Percentiles rank a stretch among this genome's conserved stretches.
phyloP scores from a whole-genome alignment of 2,113 vertebrate species.

The Hippocampus barbouri region DNA sequence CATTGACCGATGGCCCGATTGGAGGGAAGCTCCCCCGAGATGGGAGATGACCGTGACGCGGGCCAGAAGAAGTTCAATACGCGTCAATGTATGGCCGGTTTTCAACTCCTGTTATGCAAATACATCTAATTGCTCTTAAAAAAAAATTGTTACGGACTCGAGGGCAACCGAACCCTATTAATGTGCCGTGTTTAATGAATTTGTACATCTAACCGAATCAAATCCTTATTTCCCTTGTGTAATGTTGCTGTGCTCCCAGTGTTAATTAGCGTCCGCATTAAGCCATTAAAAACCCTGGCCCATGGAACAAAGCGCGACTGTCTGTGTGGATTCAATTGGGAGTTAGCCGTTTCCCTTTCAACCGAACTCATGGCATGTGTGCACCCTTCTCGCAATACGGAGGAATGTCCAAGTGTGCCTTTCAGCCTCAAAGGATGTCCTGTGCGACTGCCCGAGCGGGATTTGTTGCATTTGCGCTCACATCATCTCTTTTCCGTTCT shows the following conservation, averaged over 20 bases:
- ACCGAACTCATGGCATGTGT: slow-evolving; percentile 16
- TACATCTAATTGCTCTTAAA: background rate
- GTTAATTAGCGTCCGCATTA: background rate
- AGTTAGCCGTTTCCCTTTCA: slow-evolving; percentile 10
- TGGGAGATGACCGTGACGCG: slow-evolving; percentile 19
- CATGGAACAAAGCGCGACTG: background rate
- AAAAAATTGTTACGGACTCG: background rate
- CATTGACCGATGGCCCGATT: background rate
- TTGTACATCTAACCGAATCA: background rate
- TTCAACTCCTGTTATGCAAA: background rate
- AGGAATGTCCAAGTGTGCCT: background rate
- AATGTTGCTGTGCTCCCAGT: background rate
- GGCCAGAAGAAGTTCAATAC: background rate
- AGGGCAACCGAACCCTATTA: background rate
- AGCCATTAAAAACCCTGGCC: background rate
- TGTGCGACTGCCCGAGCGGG: background rate
- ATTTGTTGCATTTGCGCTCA: background rate
- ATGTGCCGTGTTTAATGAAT: background rate
- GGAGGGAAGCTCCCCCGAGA: slow-evolving; percentile 17
- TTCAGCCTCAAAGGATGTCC: background rate
- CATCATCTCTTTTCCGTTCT: slow-evolving; percentile 10
- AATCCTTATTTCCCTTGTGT: background rate
- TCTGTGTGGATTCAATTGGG: background rate
- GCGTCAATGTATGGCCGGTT: too few species aligned
- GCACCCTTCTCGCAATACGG: background rate